phyloP scores from a whole-genome alignment of 1,140 invertebrate species.

The Armadillidium nasatum region DNA sequence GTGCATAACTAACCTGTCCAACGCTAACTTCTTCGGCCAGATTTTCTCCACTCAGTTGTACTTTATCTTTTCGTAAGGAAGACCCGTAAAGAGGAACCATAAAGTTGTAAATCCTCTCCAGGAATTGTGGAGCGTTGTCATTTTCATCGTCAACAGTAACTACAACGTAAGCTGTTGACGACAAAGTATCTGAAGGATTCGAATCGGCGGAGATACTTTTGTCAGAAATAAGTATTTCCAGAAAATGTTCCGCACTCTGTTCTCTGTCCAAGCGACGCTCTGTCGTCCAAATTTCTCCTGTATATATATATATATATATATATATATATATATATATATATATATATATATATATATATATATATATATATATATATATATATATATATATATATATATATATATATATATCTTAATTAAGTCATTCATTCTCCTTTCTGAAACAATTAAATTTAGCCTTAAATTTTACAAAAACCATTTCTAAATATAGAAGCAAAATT shows the following conservation, averaged over 20 bases:
- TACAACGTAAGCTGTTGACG: slow-evolving; percentile 75
- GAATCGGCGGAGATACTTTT: slow-evolving; percentile 61
- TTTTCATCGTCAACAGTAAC: slow-evolving; percentile 60
- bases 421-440: too few species aligned
- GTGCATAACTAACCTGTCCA: too few species aligned
- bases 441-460: too few species aligned
- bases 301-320: neutral
- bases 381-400: too few species aligned
- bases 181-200: slow-evolving; percentile 51
- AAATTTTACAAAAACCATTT: too few species aligned
- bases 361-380: too few species aligned
- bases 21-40: too few species aligned
- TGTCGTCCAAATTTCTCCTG: slow-evolving; percentile 75
- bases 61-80: neutral
- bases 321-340: too few species aligned
- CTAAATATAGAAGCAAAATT: too few species aligned
- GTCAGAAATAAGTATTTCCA: slow-evolving; percentile 79
- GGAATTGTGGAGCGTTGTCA: slow-evolving; percentile 67
- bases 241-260: slow-evolving; percentile 58
- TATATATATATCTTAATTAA: too few species aligned
- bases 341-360: too few species aligned
- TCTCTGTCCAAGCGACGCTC: slow-evolving; percentile 77
- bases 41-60: too few species aligned
- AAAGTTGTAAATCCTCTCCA: slow-evolving; percentile 72
- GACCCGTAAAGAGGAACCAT: slow-evolving; percentile 60